Base-by-base conservation (phyloP, 35 echinoderm and acorn worm species). In the Ptychodera flava region DNA sequence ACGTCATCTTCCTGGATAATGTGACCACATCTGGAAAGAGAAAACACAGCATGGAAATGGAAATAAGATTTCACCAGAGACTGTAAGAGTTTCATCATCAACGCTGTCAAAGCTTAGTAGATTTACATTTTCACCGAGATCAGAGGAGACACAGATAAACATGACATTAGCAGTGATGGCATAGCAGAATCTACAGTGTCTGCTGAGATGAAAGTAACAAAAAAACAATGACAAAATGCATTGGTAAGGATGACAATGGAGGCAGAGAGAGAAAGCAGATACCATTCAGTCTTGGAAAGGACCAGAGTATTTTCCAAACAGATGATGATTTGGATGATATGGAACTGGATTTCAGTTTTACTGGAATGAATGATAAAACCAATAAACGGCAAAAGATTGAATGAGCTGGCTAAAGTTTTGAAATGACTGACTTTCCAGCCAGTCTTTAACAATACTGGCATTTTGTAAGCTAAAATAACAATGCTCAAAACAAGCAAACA, bases 71-170 rank as follows among this genome's bases (percentile, higher is more conserved):
- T 81, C 36, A 16, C 31, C 80, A 16, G 34, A 31, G 1, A 85
- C 32, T 22, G 78, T 35, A 27, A 80, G 36, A 35, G 15, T 91
- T 12, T 79, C 90, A 32, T 15, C 79, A 35, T 53, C 85, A 22
- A 91, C 90, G 28, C 27, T 82, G 36, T 91, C 90, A 76, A 91
- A 91, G 80, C 85, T 91, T 28, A 91, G 80, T 28, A 82, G 52
- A 31, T 91, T 91, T 79, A 91, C 37, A 31, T 91, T 91, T 83
- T 64, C 45, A 64, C 45, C 45, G 45, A 64, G 45, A 22, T 12
- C 45, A 64, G 45, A 64, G 45, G 45, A 64, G 45, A 64, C 45
- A 64, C 45, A 64, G 45, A 64, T 64, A 64, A 64, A 6, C 45
- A 64, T 12, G 6, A 64, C 6, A 6, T 22, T 12, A 64, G 22